Percentiles rank a stretch among this genome's conserved stretches.
Conservation (phyloP, 2,113 vertebrate species). For the Laterallus jamaicensis region DNA sequence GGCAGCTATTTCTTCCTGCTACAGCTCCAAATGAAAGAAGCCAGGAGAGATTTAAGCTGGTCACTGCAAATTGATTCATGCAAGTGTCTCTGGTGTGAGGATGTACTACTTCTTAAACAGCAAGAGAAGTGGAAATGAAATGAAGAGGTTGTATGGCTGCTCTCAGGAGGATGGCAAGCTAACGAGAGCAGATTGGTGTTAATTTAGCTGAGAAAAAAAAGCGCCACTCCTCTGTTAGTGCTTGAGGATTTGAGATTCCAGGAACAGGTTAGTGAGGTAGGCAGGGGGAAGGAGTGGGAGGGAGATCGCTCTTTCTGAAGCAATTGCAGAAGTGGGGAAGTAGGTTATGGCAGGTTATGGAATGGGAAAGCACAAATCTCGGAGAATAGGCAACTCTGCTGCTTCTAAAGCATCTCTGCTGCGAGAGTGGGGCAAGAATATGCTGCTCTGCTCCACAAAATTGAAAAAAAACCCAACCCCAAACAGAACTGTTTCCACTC, state of each 20-base stretch:
- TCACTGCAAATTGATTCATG: conserved; percentile 57
- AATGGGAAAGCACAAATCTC: background rate
- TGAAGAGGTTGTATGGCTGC: conserved; percentile 52
- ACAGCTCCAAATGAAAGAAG: background rate
- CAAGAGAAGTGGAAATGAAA: conserved; percentile 28
- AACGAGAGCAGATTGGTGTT: conserved; percentile 61
- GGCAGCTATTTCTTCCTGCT: background rate
- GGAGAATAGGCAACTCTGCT: background rate
- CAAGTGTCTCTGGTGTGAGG: conserved; percentile 51
- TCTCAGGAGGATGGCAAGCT: conserved; percentile 6
- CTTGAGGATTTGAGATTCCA: conserved; percentile 10
- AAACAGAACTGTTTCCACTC: background rate
- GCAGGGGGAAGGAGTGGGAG: background rate
- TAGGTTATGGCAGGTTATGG: background rate
- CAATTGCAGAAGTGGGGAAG: background rate
- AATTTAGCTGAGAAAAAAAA: conserved; percentile 52
- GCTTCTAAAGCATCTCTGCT: background rate
- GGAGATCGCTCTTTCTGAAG: background rate
- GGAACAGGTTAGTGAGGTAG: background rate
- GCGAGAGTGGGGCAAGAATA: background rate
- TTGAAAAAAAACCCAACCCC: background rate
- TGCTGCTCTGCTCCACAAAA: background rate
- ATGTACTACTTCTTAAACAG: conserved; percentile 46
- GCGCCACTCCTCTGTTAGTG: background rate
- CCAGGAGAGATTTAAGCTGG: conserved; percentile 44